Conservation (phyloP, 2,888 invertebrate species). For the Aphelenchoides bicaudatus region DNA sequence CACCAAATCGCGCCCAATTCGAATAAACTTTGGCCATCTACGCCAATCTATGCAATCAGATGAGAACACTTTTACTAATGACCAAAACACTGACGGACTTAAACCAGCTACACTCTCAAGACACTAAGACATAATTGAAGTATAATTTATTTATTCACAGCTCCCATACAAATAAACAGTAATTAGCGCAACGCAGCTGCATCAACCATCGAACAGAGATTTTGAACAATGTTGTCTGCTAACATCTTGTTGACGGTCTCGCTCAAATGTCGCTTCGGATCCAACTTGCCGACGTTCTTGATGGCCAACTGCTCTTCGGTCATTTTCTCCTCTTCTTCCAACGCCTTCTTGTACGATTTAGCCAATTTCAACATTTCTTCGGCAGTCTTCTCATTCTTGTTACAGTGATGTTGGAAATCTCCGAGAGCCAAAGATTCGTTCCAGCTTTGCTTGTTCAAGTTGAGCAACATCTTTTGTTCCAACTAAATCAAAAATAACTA, state of each 20-base stretch:
- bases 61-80: too few species aligned
- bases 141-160: too few species aligned
- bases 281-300: constrained; percentile 92
- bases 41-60: too few species aligned
- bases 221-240: constrained; percentile 58
- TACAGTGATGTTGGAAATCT: constrained; percentile 83
- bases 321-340: constrained; percentile 99
- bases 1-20: constrained; percentile 37
- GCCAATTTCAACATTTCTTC: constrained; percentile 93
- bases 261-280: constrained; percentile 97
- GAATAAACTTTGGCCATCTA: too few species aligned
- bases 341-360: constrained; percentile 92
- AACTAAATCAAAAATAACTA: constrained; percentile 7
- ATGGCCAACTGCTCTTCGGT: constrained; percentile 97
- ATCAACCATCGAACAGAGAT: constrained; percentile 55
- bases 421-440: constrained; percentile 88
- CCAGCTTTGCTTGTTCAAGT: constrained; percentile 97
- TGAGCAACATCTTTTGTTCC: constrained; percentile 76
- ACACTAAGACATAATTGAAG: too few species aligned
- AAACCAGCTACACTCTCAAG: too few species aligned
- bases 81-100: too few species aligned
- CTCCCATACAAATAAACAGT: too few species aligned
- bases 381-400: constrained; percentile 86
- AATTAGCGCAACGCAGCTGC: constrained; percentile 49
- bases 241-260: constrained; percentile 70